Conservation (phyloP, 2,888 invertebrate species). For the Euzetes globulus region DNA sequence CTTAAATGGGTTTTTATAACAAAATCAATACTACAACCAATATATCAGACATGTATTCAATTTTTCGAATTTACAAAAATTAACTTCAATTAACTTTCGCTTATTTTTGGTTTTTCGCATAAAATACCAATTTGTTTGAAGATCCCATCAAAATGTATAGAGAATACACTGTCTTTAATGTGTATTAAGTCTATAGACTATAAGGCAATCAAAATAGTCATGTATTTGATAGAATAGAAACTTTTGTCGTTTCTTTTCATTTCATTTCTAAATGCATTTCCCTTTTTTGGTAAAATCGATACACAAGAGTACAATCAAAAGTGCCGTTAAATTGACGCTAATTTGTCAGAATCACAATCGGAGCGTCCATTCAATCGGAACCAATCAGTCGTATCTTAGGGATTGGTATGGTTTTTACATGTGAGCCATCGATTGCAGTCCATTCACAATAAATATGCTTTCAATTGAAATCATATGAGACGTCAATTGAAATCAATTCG, state of each 20-base stretch:
- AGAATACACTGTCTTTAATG: no score
- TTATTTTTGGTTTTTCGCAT: no score
- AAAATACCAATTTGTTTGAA: no score
- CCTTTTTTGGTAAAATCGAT: not conserved
- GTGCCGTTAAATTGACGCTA: conserved; percentile 23
- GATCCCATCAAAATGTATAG: no score
- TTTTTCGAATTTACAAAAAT: not conserved
- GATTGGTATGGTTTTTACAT: conserved; percentile 23
- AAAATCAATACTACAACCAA: not conserved
- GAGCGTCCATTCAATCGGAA: conserved; percentile 16
- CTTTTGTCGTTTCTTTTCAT: no score
- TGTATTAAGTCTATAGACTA: no score
- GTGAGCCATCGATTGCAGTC: conserved; percentile 5
- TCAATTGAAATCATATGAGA: conserved; percentile 21
- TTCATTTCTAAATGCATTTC: not conserved
- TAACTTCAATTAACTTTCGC: no score
- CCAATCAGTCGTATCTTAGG: conserved; percentile 11
- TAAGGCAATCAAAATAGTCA: no score
- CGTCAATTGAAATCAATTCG: conserved; percentile 9
- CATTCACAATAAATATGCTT: conserved; percentile 2
- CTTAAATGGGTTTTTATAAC: not conserved
- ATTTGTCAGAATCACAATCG: conserved; percentile 18
- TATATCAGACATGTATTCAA: not conserved
- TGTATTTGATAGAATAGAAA: no score
- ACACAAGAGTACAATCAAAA: not conserved